Percentiles rank a stretch among this genome's conserved stretches.
phyloP scores from a whole-genome alignment of 1,140 invertebrate genomes.

The Scylla paramamosain region DNA sequence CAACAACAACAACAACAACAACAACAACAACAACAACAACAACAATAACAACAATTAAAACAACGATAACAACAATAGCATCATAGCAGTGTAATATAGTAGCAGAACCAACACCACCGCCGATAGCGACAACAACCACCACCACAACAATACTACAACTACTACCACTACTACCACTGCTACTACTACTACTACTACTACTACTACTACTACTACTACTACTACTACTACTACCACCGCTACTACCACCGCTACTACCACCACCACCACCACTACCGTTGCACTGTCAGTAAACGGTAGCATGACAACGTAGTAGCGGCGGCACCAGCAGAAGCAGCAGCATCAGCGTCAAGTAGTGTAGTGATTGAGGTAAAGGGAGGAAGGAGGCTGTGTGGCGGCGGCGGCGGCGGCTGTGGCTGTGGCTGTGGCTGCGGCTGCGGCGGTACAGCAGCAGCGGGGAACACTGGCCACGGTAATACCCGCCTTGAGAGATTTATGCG shows the following conservation, averaged over 20 bases:
- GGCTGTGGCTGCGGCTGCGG: neutral
- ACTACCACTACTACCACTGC: too few relatives aligned
- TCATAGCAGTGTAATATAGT: neutral
- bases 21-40: too few relatives aligned
- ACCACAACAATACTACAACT: too few relatives aligned
- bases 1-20: neutral
- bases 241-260: too few relatives aligned
- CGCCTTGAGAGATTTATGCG: conserved; percentile 39
- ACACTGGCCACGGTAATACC: conserved; percentile 46
- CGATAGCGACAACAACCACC: neutral
- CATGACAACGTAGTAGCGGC: neutral
- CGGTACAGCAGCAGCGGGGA: neutral
- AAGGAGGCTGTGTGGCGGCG: neutral
- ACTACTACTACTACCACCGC: too few relatives aligned
- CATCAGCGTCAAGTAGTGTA: neutral
- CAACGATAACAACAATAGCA: too few relatives aligned
- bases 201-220: too few relatives aligned
- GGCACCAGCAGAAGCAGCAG: neutral
- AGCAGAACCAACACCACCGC: neutral
- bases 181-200: too few relatives aligned
- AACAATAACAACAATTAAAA: too few relatives aligned
- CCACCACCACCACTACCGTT: too few relatives aligned
- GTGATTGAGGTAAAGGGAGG: neutral
- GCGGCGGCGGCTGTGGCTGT: neutral
- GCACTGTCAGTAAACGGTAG: neutral